Evolutionary conservation across 92 coral and sea anemone species (phyloP).

Genomic region (Palythoa grandiflora): DNA sequence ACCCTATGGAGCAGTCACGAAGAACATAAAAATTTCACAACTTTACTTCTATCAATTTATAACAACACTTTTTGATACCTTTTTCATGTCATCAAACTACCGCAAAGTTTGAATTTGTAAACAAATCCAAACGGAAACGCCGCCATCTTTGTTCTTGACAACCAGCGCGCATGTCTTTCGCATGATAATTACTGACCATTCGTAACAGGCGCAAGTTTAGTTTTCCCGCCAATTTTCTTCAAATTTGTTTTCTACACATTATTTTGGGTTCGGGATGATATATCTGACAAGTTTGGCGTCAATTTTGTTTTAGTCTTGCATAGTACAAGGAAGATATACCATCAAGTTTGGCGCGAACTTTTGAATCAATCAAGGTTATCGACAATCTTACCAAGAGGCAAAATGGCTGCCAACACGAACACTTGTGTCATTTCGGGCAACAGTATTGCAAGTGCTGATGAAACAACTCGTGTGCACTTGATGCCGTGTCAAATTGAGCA

Average conservation of each 20-base stretch:
- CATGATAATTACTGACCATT: constrained; percentile 8
- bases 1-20: constrained; percentile 40
- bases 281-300: neutral
- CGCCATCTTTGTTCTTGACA: constrained; percentile 73
- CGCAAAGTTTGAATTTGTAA: constrained; percentile 15
- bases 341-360: neutral
- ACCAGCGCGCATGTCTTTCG: constrained; percentile 47
- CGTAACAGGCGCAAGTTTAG: neutral
- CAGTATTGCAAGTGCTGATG: constrained; percentile 57
- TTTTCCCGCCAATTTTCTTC: constrained; percentile 28
- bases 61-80: constrained; percentile 48
- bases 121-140: constrained; percentile 49
- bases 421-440: constrained; percentile 50
- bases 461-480: constrained; percentile 76
- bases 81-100: constrained; percentile 71
- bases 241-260: neutral
- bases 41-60: neutral
- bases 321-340: neutral
- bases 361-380: neutral
- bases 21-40: neutral
- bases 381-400: neutral
- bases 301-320: neutral
- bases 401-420: constrained; percentile 54
- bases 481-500: constrained; percentile 92
- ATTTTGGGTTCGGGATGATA: too few relatives aligned